phyloP scores from a whole-genome alignment of 2,797 vertebrate species.

The Cyclura pinguis region DNA sequence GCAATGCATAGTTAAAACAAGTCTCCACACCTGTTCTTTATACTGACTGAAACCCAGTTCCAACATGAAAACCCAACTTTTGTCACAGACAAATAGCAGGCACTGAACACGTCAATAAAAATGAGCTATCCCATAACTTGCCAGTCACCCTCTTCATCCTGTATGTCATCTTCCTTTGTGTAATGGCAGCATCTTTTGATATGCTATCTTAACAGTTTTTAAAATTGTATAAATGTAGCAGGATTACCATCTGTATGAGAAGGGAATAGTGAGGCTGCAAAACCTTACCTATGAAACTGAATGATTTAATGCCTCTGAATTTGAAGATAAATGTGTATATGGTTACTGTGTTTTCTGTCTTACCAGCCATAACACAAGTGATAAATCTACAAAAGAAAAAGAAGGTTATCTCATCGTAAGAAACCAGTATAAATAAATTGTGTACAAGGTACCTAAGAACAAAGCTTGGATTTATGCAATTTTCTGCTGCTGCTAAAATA shows the following conservation, averaged over 20 bases:
- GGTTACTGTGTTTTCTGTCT: constrained; percentile 32
- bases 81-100: constrained; percentile 56
- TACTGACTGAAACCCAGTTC: constrained; percentile 68
- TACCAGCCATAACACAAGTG: constrained; percentile 57
- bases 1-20: constrained; percentile 76
- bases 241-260: constrained; percentile 54
- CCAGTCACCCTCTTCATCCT: constrained; percentile 56
- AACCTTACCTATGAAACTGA: constrained; percentile 49
- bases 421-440: constrained; percentile 55
- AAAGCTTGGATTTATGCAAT: not conserved
- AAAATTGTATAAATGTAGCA: constrained; percentile 54
- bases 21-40: constrained; percentile 66
- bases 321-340: constrained; percentile 39
- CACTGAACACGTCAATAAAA: constrained; percentile 55
- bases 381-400: constrained; percentile 3
- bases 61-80: constrained; percentile 63
- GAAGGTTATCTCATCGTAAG: constrained; percentile 43
- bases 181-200: constrained; percentile 58
- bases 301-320: not conserved
- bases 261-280: constrained; percentile 53
- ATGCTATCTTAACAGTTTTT: constrained; percentile 50
- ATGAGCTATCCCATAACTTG: constrained; percentile 35
- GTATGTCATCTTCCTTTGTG: constrained; percentile 60
- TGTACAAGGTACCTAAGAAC: not conserved
- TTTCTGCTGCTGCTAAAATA: constrained; percentile 24